Percentiles rank a stretch among this genome's conserved stretches.
Conservation (phyloP, 2,797 vertebrate genomes). For the Chromis chromis region DNA sequence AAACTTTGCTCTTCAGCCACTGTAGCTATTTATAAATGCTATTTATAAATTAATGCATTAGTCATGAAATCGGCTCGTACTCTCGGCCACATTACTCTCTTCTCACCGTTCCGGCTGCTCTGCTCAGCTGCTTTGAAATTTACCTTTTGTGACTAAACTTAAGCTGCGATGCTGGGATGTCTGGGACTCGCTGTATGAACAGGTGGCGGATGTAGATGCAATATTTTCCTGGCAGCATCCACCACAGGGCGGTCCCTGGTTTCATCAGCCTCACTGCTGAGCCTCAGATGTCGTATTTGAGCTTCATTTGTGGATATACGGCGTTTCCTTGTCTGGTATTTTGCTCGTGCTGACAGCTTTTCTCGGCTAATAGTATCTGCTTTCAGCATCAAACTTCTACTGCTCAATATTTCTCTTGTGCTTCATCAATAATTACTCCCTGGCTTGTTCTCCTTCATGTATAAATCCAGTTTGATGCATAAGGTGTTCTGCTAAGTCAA, state of each 20-base stretch:
- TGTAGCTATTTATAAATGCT: not conserved
- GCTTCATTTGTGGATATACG: constrained; percentile 31
- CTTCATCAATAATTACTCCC: constrained; percentile 29
- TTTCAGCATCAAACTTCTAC: constrained; percentile 16
- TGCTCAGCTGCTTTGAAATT: constrained; percentile 45
- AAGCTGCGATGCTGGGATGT: constrained; percentile 37
- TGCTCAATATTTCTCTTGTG: constrained; percentile 28
- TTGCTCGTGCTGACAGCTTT: constrained; percentile 15
- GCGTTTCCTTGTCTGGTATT: constrained; percentile 29
- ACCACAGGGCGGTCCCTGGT: constrained; percentile 26
- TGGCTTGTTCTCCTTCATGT: constrained; percentile 21
- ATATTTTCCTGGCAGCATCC: constrained; percentile 47
- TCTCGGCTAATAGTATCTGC: constrained; percentile 1
- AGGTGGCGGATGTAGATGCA: constrained; percentile 55
- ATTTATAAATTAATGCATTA: constrained; percentile 11
- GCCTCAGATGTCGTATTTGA: constrained; percentile 49
- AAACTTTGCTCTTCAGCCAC: constrained; percentile 8
- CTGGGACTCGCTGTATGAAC: constrained; percentile 56
- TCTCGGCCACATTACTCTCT: constrained; percentile 7
- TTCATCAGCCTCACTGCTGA: constrained; percentile 44
- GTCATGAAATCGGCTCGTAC: constrained; percentile 29
- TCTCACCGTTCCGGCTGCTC: constrained; percentile 11
- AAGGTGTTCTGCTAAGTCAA: constrained; percentile 1
- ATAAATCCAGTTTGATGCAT: constrained; percentile 2
- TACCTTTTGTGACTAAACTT: constrained; percentile 50